A percentile compares a stretch with the other conserved stretches of the same genome.
Conservation (phyloP, 2,797 vertebrate species). For the Gastrophryne carolinensis region DNA sequence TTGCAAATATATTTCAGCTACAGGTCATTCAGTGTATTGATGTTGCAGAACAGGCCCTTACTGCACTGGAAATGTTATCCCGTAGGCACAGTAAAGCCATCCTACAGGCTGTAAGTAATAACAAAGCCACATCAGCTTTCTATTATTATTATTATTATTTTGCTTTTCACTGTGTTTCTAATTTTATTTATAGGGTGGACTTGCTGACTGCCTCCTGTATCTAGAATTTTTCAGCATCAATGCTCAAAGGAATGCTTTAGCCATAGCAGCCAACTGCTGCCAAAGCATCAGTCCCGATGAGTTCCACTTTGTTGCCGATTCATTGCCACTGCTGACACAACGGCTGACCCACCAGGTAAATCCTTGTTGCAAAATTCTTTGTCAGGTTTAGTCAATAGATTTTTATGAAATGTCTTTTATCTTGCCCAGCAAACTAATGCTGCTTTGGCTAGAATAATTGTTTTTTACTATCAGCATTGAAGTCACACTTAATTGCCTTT, state of each 20-base stretch:
- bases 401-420: too few species aligned
- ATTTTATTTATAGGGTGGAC: constrained; percentile 78
- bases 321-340: constrained; percentile 94
- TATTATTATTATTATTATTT: not conserved
- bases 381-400: too few species aligned
- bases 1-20: constrained; percentile 71
- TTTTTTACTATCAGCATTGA: too few species aligned
- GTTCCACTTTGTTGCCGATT: constrained; percentile 98
- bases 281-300: constrained; percentile 98
- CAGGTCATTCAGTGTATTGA: constrained; percentile 99
- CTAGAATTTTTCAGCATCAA: constrained; percentile 99
- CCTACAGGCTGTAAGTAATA: constrained; percentile 91
- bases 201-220: constrained; percentile 95
- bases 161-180: not conserved
- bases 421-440: too few species aligned
- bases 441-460: too few species aligned
- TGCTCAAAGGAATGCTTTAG: constrained; percentile 96
- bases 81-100: constrained; percentile 99
- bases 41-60: constrained; percentile 97
- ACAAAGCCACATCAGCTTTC: not conserved
- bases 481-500: too few species aligned
- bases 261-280: constrained; percentile 98
- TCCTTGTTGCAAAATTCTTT: too few species aligned
- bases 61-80: constrained; percentile 97
- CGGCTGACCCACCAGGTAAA: constrained; percentile 96